Evolutionary conservation across 2,888 invertebrate genomes (phyloP), one percentile per base, ranked within the genome.

Genomic region (Drosophila eohydei): DNA sequence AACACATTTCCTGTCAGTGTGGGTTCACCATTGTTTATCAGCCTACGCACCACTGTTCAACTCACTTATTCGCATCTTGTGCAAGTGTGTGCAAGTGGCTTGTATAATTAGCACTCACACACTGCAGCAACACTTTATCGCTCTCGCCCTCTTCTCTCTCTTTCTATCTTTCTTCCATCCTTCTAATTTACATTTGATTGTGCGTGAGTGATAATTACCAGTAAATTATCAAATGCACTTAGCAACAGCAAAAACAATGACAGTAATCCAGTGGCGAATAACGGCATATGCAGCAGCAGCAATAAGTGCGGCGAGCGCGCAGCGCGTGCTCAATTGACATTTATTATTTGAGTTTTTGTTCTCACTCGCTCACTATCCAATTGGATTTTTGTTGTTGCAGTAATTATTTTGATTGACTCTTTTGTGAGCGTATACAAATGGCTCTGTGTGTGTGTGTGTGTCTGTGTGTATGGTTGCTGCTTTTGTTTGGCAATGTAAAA

Each of bases 171-270:
- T 21, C 28, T 52, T 40, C 12, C 12, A 41, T 36, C 55, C 55
- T 58, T 46, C 78, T 67, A 74, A 75, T 81, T 80, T 75, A 68
- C 74, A 80, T 89, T 78, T 81, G 74, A 84, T 87, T 80, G 87
- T 87, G 89, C 87, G 88, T 86, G 81, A 83, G 80, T 80, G 87
- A 84, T 89, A 85, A 89, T 85, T 87, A 73, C 71, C 71, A 89
- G 88, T 81, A 87, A 89, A 85, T 85, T 87, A 87, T 84, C 64
- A 81, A 81, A 76, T 75, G 88, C 87, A 87, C 84, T 80, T 80
- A 75, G 85, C 72, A 80, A 72, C 87, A 68, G 63, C 81, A 80
- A 73, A 69, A 66, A 56, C 69, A 66, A 43, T 21, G 38, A 59
- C 58, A 59, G 32, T 43, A 38, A 52, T 56, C 48, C 67, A 54